These are phyloP conservation scores for Atrichornis clamosus DNA, from an alignment of 2,113 vertebrate species.

Conservation along the genomic window DNA sequence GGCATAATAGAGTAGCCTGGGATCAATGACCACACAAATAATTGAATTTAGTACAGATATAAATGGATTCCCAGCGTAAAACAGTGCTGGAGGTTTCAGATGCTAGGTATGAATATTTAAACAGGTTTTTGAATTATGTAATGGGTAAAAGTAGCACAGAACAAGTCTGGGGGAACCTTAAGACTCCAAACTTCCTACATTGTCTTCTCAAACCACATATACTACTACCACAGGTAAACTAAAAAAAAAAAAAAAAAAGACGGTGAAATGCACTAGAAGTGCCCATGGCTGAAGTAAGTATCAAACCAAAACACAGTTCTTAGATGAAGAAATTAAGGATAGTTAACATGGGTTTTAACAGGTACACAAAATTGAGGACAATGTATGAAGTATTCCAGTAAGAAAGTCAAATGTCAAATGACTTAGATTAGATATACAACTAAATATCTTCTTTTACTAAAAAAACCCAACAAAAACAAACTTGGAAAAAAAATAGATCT, in stretches of 20 bases:
- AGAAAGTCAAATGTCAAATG: background rate
- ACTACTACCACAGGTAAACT: background rate
- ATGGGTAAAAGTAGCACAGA: background rate
- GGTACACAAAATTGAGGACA: background rate
- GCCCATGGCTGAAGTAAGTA: background rate
- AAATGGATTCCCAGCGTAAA: constrained; percentile 23
- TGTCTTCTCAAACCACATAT: background rate
- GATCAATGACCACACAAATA: constrained; percentile 22
- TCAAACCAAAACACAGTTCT: background rate
- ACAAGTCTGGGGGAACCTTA: background rate
- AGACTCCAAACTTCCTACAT: background rate
- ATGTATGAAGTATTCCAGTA: background rate
- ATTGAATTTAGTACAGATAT: background rate
- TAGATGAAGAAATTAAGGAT: background rate
- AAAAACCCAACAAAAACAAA: background rate
- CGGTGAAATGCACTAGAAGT: background rate
- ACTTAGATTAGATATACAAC: background rate
- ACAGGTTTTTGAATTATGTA: background rate
- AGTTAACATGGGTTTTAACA: background rate
- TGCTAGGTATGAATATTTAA: constrained; percentile 44
- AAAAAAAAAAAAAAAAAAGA: background rate
- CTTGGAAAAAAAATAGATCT: background rate
- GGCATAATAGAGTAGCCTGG: background rate
- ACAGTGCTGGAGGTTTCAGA: background rate
- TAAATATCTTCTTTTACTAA: background rate